Conservation (phyloP, 2,888 invertebrate genomes). For the Thymelicus sylvestris region DNA sequence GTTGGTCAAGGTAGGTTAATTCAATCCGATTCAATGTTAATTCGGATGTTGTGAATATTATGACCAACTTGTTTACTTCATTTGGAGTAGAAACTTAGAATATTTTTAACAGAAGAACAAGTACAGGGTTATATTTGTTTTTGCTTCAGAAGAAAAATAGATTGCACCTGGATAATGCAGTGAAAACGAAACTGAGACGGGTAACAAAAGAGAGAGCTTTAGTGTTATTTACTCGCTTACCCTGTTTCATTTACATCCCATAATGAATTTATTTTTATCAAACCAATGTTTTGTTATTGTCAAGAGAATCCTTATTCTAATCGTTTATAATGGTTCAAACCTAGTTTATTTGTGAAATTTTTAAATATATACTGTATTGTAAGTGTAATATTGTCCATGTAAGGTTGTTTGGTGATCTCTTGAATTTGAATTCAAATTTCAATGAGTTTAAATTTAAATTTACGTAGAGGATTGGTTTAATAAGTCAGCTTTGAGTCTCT, state of each 20-base stretch:
- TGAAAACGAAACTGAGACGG: constrained; percentile 81
- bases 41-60: no score
- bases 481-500: constrained; percentile 16
- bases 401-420: no score
- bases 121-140: constrained; percentile 72
- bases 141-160: constrained; percentile 85
- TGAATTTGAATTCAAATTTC: no score
- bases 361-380: no score
- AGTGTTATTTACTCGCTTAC: constrained; percentile 78
- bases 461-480: constrained; percentile 7
- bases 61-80: no score
- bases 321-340: no score
- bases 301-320: constrained; percentile 49
- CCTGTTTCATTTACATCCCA: constrained; percentile 75
- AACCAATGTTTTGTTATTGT: constrained; percentile 48
- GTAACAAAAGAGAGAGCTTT: constrained; percentile 73
- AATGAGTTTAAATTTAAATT: no score
- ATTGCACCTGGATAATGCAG: constrained; percentile 83
- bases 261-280: constrained; percentile 55
- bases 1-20: no score
- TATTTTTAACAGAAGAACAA: constrained; percentile 38
- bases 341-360: no score
- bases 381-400: no score
- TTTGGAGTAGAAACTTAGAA: no score
- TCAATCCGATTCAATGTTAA: no score